A percentile compares a stretch with the other conserved stretches of the same genome.
Conservation (phyloP, 2,113 vertebrate species). For the Danionella cerebrum region DNA sequence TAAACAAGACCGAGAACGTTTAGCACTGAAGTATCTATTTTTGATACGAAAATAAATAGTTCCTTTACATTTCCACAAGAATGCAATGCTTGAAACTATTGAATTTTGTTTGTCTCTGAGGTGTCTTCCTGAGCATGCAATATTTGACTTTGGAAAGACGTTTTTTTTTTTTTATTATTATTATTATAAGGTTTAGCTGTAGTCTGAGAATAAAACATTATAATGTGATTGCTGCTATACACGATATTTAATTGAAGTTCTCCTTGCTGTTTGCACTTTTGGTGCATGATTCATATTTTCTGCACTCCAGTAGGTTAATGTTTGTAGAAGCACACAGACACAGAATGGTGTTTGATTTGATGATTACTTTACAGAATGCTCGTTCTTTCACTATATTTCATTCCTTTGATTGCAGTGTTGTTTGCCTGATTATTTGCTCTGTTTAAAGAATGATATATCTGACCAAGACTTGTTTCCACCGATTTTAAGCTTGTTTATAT, state of each 20-base stretch:
- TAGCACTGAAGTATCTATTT: neutral
- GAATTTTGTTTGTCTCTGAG: too few relatives aligned
- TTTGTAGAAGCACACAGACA: neutral
- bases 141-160: neutral
- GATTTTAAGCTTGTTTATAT: constrained; percentile 63
- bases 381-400: neutral
- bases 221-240: neutral
- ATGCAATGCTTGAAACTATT: too few relatives aligned
- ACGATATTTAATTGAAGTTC: neutral
- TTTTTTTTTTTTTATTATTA: too few relatives aligned
- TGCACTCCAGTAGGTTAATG: neutral
- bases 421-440: constrained; percentile 30
- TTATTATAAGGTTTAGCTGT: too few relatives aligned
- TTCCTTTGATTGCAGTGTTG: constrained; percentile 43
- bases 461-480: constrained; percentile 56
- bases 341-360: neutral
- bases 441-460: constrained; percentile 20
- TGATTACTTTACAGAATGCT: neutral
- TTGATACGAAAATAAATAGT: neutral
- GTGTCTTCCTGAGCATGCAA: too few relatives aligned
- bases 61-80: neutral
- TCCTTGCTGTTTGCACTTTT: constrained; percentile 14
- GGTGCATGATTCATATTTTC: neutral
- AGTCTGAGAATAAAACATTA: neutral
- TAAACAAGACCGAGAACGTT: neutral